Conservation (phyloP, 2,888 invertebrate species). For the Chelonus formosanus region DNA sequence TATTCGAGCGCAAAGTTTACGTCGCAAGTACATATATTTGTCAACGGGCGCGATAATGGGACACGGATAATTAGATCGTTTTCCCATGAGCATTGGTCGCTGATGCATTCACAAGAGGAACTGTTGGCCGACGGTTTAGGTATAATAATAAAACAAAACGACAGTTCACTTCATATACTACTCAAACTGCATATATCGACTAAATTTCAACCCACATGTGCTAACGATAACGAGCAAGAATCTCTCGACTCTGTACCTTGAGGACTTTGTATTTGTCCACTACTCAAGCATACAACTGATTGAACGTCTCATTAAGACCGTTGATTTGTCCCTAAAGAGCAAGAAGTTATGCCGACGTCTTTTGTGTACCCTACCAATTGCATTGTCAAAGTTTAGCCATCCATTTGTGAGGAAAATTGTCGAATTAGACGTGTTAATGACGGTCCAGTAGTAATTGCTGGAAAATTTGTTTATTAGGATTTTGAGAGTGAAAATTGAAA, state of each 20-base stretch:
- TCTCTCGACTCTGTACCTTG: conserved; percentile 4
- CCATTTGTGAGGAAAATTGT: conserved; percentile 20
- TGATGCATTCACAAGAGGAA: conserved; percentile 21
- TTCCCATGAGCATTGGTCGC: conserved; percentile 23
- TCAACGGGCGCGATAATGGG: conserved; percentile 49
- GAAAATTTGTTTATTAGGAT: conserved; percentile 11
- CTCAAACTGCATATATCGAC: too few relatives aligned
- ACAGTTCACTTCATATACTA: neutral
- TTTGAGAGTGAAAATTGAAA: conserved; percentile 4
- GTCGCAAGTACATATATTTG: conserved; percentile 39
- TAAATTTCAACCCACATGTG: neutral
- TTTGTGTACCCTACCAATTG: conserved; percentile 10
- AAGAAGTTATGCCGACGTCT: neutral
- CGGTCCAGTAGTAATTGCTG: conserved; percentile 16
- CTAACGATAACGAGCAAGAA: conserved; percentile 18
- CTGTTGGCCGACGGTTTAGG: neutral
- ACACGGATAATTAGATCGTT: conserved; percentile 50
- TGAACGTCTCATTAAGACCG: too few relatives aligned
- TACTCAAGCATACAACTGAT: neutral
- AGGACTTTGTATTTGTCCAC: conserved; percentile 22
- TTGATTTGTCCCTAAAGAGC: neutral
- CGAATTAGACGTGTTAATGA: conserved; percentile 27
- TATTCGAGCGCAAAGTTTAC: conserved; percentile 49
- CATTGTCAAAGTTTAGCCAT: neutral
- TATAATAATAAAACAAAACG: neutral